These are phyloP conservation scores for Pipistrellus pipistrellus DNA, from an alignment of 2,797 vertebrate species.

Conservation along the genomic window DNA sequence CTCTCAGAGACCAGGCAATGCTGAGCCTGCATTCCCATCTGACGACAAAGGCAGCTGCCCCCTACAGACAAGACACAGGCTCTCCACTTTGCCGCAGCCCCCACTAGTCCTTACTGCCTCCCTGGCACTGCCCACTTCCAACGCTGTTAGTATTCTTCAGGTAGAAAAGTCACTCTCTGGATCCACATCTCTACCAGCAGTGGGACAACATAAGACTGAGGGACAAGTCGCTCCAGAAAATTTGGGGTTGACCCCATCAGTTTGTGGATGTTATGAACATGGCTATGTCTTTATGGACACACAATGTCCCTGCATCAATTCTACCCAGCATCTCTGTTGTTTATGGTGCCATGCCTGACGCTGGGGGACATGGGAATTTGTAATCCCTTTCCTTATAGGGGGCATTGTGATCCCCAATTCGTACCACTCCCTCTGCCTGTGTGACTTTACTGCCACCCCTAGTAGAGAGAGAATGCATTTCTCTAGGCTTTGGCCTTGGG, in stretches of 20 bases:
- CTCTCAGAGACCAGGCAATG: background rate
- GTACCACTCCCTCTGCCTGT: background rate
- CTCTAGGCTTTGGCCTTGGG: background rate
- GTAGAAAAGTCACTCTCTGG: background rate
- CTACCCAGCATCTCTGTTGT: no score
- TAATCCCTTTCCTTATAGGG: background rate
- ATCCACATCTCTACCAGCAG: background rate
- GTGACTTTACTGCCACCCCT: background rate
- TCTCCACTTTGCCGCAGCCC: background rate
- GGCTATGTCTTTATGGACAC: background rate
- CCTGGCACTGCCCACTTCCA: no score
- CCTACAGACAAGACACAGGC: rapidly evolving
- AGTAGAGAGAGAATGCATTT: background rate
- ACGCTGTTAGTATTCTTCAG: background rate
- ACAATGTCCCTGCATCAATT: background rate
- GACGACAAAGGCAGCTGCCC: background rate
- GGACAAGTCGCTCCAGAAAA: background rate
- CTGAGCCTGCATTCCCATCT: background rate
- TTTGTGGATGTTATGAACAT: background rate
- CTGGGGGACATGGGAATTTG: background rate
- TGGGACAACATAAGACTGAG: background rate
- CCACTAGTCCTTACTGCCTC: rapidly evolving
- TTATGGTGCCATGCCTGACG: background rate
- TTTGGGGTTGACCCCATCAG: rapidly evolving
- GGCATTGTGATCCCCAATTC: background rate